phyloP scores from a whole-genome alignment of 37 sponge, comb jelly and placozoan species.

The Amphimedon queenslandica region DNA sequence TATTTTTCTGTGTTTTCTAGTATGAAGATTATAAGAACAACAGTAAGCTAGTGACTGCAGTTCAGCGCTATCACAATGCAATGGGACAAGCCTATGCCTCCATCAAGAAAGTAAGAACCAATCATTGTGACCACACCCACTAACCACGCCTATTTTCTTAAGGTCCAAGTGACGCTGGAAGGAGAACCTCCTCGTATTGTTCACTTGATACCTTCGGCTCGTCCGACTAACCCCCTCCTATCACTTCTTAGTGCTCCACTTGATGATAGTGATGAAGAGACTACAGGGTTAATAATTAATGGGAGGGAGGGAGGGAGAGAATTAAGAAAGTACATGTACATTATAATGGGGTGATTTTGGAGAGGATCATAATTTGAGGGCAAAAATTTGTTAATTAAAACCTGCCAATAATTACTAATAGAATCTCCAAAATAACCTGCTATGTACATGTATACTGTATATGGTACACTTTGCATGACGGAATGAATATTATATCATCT shows the following conservation, averaged over 20 bases:
- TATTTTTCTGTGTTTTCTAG: not conserved
- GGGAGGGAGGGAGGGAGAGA: no score
- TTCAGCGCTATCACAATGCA: not conserved
- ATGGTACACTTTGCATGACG: no score
- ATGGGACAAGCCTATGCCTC: not conserved
- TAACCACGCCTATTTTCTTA: not conserved
- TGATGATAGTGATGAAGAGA: not conserved
- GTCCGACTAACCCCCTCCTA: not conserved
- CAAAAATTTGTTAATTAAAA: no score
- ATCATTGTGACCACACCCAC: not conserved
- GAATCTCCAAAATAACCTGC: no score
- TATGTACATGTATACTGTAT: no score
- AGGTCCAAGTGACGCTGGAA: not conserved
- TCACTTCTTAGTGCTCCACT: conserved; percentile 1
- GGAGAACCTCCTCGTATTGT: conserved; percentile 4
- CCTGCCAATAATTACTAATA: no score
- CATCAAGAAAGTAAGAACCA: not conserved
- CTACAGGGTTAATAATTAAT: no score
- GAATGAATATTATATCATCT: no score
- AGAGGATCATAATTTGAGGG: no score
- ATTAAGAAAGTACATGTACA: no score
- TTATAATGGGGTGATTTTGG: no score
- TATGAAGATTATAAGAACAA: not conserved
- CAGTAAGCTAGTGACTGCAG: not conserved
- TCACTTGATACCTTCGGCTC: not conserved